Percentiles rank a stretch among this genome's conserved stretches.
phyloP scores from a whole-genome alignment of 2,888 invertebrate species.

The Lithosia quadra region DNA sequence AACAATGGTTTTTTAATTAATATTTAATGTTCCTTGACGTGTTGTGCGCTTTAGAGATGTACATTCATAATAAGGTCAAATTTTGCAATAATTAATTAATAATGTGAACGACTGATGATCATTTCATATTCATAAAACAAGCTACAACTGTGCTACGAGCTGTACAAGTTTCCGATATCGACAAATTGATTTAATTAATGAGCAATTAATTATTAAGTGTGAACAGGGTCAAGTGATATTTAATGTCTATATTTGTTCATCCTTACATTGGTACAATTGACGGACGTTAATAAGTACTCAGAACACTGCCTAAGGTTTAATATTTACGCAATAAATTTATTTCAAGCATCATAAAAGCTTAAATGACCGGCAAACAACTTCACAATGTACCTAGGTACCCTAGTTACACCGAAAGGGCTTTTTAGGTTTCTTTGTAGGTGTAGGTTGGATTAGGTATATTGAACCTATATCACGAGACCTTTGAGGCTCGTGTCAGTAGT shows the following conservation, averaged over 20 bases:
- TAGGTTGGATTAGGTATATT: too few relatives aligned
- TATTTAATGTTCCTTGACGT: constrained; percentile 45
- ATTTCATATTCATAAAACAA: neutral
- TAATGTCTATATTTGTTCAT: too few relatives aligned
- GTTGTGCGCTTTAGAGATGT: constrained; percentile 28
- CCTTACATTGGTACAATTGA: neutral
- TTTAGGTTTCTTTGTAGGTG: too few relatives aligned
- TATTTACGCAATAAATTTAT: too few relatives aligned
- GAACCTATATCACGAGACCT: too few relatives aligned
- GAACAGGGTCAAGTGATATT: neutral
- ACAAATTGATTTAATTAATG: neutral
- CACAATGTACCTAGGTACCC: too few relatives aligned
- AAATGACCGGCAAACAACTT: too few relatives aligned
- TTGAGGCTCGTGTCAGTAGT: too few relatives aligned
- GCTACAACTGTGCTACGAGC: too few relatives aligned
- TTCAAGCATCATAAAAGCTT: too few relatives aligned
- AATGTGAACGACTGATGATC: constrained; percentile 7
- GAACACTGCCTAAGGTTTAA: too few relatives aligned
- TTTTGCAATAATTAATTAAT: constrained; percentile 18
- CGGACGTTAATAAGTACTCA: neutral
- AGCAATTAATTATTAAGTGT: neutral
- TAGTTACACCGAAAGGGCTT: too few relatives aligned
- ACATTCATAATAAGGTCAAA: constrained; percentile 17
- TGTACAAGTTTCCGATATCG: neutral
- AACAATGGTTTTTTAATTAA: constrained; percentile 57